phyloP scores from a whole-genome alignment of 2,113 vertebrate species.

The Pangasianodon gigas region DNA sequence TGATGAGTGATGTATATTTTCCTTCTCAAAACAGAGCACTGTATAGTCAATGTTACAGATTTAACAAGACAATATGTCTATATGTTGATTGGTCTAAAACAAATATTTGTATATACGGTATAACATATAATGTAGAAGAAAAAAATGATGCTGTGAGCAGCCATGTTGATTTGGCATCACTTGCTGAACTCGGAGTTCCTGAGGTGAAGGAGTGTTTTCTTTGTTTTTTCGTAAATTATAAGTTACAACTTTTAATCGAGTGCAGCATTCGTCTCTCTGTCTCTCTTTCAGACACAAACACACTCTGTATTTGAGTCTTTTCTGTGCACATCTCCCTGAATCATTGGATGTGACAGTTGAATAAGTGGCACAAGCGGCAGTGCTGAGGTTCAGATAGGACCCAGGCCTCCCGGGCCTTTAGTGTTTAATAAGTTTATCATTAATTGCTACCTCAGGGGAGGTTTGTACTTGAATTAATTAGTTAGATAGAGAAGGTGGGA shows the following conservation, averaged over 20 bases:
- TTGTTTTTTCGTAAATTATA: not conserved
- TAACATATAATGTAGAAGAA: not conserved
- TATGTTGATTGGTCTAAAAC: too few relatives aligned
- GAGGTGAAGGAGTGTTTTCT: not conserved
- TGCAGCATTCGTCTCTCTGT: not conserved
- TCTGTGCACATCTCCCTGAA: constrained; percentile 46
- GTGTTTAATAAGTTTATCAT: constrained; percentile 74
- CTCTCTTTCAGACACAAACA: not conserved
- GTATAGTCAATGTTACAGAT: too few relatives aligned
- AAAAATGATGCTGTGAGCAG: not conserved
- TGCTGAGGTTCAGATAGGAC: constrained; percentile 64
- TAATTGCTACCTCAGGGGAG: constrained; percentile 75
- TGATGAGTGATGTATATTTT: too few relatives aligned
- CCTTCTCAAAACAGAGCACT: too few relatives aligned
- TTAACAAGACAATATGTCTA: too few relatives aligned
- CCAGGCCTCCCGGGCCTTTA: constrained; percentile 61
- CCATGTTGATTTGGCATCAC: not conserved
- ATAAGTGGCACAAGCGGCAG: constrained; percentile 64
- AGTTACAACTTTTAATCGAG: not conserved
- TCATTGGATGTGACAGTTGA: constrained; percentile 65
- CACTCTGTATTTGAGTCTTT: constrained; percentile 37
- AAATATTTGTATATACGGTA: too few relatives aligned
- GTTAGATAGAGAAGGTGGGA: constrained; percentile 57
- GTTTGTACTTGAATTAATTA: constrained; percentile 74
- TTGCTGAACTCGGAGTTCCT: not conserved